Conservation (phyloP, 2,113 vertebrate genomes). For the Perca flavescens region DNA sequence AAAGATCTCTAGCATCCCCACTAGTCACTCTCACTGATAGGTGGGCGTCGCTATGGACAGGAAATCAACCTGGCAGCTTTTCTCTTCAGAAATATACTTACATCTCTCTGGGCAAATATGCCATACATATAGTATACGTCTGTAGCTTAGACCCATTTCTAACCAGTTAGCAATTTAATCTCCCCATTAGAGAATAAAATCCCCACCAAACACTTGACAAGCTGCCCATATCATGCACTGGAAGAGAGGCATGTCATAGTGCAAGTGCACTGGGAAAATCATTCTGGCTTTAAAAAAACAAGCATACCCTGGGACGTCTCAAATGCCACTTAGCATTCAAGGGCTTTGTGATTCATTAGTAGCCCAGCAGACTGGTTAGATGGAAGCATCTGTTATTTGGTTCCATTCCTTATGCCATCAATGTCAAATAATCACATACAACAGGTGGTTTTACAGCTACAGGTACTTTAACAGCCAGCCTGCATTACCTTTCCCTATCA, state of each 20-base stretch:
- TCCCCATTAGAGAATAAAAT: constrained; percentile 22
- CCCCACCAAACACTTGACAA: constrained; percentile 58
- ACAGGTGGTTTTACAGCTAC: constrained; percentile 79
- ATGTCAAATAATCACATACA: constrained; percentile 83
- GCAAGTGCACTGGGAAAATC: constrained; percentile 79
- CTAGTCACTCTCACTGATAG: constrained; percentile 65
- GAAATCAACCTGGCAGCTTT: constrained; percentile 38
- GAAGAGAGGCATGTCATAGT: constrained; percentile 76
- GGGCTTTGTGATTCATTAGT: constrained; percentile 85
- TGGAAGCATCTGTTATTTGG: constrained; percentile 83
- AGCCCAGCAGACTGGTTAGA: constrained; percentile 78
- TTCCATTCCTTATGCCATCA: constrained; percentile 83
- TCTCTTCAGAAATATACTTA: neutral
- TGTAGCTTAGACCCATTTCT: neutral
- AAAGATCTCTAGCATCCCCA: constrained; percentile 61
- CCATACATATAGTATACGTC: neutral
- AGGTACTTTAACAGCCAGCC: constrained; percentile 59
- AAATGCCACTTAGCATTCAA: constrained; percentile 86
- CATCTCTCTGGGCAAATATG: constrained; percentile 14
- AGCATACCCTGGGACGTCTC: constrained; percentile 82
- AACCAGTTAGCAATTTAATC: constrained; percentile 1
- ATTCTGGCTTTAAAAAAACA: constrained; percentile 70
- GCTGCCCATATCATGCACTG: constrained; percentile 50
- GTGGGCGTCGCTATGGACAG: constrained; percentile 32
- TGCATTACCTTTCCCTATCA: constrained; percentile 26